phyloP scores from a whole-genome alignment of 2,797 vertebrate species.

The Coendou prehensilis region DNA sequence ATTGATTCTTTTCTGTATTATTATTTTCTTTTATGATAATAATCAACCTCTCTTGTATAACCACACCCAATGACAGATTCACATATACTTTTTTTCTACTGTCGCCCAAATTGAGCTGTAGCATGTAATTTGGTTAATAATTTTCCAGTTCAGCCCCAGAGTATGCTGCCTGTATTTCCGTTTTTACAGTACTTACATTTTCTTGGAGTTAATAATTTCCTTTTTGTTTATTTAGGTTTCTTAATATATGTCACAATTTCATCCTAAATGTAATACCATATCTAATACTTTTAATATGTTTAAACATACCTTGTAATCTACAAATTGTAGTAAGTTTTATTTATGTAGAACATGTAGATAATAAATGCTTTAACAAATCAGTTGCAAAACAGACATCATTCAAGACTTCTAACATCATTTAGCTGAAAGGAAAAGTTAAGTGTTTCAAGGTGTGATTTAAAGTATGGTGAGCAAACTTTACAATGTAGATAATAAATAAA shows the following conservation, averaged over 20 bases:
- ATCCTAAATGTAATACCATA: not conserved
- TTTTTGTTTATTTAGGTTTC: not conserved
- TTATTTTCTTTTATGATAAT: not conserved
- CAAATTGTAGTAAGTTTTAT: not conserved
- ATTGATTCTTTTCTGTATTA: not conserved
- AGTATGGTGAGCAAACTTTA: not conserved
- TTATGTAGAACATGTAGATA: not conserved
- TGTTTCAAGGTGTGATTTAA: not conserved
- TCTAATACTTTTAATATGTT: not conserved
- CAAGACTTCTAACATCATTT: not conserved
- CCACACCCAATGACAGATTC: not conserved
- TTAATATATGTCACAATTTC: not conserved
- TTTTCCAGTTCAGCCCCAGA: not conserved
- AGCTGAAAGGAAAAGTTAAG: not conserved
- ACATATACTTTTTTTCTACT: fast-evolving
- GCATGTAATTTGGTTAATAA: not conserved
- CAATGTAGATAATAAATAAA: not conserved
- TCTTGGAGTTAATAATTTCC: not conserved
- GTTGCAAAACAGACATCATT: not conserved
- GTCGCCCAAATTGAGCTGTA: not conserved
- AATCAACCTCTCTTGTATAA: not conserved
- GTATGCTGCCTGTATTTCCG: not conserved
- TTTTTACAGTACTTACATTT: not conserved
- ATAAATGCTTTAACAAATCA: not conserved
- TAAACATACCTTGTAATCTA: not conserved